Base-by-base conservation (phyloP, 2,113 vertebrate genomes). In the Xiphias gladius region DNA sequence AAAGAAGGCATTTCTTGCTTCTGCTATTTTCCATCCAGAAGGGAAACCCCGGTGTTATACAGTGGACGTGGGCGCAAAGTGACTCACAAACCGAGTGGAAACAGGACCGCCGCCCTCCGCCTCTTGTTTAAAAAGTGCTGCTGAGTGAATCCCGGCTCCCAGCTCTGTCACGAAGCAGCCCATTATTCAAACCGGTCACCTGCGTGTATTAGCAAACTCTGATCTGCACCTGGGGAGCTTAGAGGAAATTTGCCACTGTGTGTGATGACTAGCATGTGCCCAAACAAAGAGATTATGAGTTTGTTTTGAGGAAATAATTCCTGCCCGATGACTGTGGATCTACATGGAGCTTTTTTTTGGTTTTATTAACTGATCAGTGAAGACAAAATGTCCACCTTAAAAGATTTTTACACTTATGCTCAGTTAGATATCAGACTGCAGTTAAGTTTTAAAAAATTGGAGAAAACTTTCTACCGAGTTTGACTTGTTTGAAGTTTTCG, bases 71-170 rank as follows among this genome's bases (percentile, higher is more conserved):
- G 82, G 76, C 67, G 74, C 13, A 2, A 0, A 41, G 77, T 94
- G 94, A 95, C 76, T 93, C 93, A 94, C 79, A 80, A 2, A 0
- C 63, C 0, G 41, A 26, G 54, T 81, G 89, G 89, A 91, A 92
- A 88, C 39, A 11, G 26, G 37, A 74, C 76, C 91, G 85, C 90
- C 88, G 39, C 88, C 94, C 85, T 79, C 17, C 28, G n/a, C 57
- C 59, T 55, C 59, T 26, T 17, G 30, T 89, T 88, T 76, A 37
- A 22, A 67, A 68, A 65, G 30, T 4, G 22, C 17, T 16, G 26
- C 71, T 59, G 67, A 35, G 32, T 35, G 59, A 72, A 63, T 78
- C 35, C 24, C 24, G 0, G 12, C 61, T 73, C 5, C 12, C 5
- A n/a, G n/a, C 24, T 54, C 79, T 41, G 16, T 52, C 54, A 68